These are phyloP conservation scores for Thalassaphorura encarpata DNA, from an alignment of 1,140 invertebrate genomes.

Conservation along the genomic window DNA sequence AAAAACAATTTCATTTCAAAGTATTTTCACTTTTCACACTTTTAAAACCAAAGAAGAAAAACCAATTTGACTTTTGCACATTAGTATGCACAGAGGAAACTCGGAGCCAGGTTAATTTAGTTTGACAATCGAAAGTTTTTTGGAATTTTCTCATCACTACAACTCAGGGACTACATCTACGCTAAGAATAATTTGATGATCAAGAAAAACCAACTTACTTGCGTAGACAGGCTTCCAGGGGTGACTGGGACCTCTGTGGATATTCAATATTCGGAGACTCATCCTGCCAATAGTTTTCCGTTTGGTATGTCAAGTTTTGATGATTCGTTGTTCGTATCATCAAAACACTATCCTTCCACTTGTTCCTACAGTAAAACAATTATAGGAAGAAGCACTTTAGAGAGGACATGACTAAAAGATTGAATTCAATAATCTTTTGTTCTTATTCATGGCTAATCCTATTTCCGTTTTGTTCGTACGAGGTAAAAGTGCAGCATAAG, in stretches of 20 bases:
- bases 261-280: conserved; percentile 20
- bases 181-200: too few relatives aligned
- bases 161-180: too few relatives aligned
- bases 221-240: conserved; percentile 29
- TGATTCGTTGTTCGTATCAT: conserved; percentile 30
- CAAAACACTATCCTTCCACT: conserved; percentile 30
- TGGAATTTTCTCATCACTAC: too few relatives aligned
- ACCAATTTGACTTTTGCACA: too few relatives aligned
- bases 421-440: too few relatives aligned
- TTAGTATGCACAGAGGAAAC: neutral
- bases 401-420: too few relatives aligned
- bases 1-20: too few relatives aligned
- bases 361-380: conserved; percentile 24
- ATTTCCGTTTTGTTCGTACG: too few relatives aligned
- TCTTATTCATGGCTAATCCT: too few relatives aligned
- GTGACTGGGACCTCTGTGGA: conserved; percentile 29
- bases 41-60: too few relatives aligned
- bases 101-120: neutral
- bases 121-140: neutral
- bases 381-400: neutral
- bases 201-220: conserved; percentile 10
- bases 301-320: conserved; percentile 25
- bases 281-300: conserved; percentile 29
- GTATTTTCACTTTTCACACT: too few relatives aligned
- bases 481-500: too few relatives aligned